Evolutionary conservation across 2,113 vertebrate species (phyloP), one percentile per base, ranked within the genome.

Genomic region (Gadus chalcogrammus): DNA sequence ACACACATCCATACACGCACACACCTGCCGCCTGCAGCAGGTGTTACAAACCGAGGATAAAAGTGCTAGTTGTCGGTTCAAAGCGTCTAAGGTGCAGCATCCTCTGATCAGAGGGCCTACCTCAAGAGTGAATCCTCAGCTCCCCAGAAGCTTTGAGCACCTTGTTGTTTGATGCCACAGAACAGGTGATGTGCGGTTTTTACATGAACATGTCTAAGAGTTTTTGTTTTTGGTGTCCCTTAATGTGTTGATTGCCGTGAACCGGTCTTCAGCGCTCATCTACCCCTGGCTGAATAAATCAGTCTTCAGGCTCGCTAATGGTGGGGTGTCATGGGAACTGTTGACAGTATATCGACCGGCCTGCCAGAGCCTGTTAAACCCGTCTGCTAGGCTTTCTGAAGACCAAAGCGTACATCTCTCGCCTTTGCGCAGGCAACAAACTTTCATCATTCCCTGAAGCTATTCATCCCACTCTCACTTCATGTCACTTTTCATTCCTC

Each of bases 401-500:
- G 73, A 81, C 83, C 66, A 80, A 78, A 88, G 68, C 71, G 62
- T 78, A 62, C 72, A 79, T 74, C 1, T 64, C 70, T 60, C 78
- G 77, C 80, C 79, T 84, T 89, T 83, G 82, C 82, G 81, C 79
- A 67, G 78, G 81, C 85, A 79, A 85, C 81, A 86, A 86, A 86
- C 82, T 77, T 78, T 77, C 67, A 76, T 86, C 78, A 71, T 84
- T 72, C 80, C 90, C 88, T 79, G 78, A 64, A 90, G 88, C 88
- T 82, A 82, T 90, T 88, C 88, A 82, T 86, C 82, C 69, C 75
- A 81, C 78, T 90, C 85, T 87, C 88, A 85, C 70, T 83, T 81
- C 84, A 78, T 76, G 86, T 89, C 89, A 81, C 85, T 81, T 82
- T 88, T 87, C 78, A 89, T 89, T 86, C 85, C 81, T 72, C 64